These are phyloP conservation scores for Neostethus bicornis DNA, from an alignment of 2,797 vertebrate genomes.

Conservation along the genomic window DNA sequence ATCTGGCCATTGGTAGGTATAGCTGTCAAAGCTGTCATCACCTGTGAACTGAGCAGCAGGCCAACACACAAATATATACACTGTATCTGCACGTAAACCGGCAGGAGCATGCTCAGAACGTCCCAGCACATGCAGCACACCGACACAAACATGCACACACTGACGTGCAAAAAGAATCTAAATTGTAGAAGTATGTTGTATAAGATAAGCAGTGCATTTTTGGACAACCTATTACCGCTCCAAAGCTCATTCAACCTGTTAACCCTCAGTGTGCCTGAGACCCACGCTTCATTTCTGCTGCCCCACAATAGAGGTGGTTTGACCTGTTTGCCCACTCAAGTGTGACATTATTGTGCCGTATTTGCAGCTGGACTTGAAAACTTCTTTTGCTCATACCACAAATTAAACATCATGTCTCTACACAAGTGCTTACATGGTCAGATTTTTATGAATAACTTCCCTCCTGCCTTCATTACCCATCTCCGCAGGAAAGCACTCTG, in stretches of 20 bases:
- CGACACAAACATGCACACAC: conserved; percentile 54
- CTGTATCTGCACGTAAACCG: conserved; percentile 12
- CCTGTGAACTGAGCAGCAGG: conserved; percentile 68
- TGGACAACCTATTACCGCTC: conserved; percentile 72
- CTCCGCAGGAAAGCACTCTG: conserved; percentile 68
- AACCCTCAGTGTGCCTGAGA: conserved; percentile 59
- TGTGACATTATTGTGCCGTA: conserved; percentile 80
- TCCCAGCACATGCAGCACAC: conserved; percentile 34
- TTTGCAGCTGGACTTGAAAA: conserved; percentile 78
- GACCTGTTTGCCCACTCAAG: conserved; percentile 82
- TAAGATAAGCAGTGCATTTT: conserved; percentile 76
- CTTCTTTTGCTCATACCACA: conserved; percentile 77
- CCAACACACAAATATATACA: conserved; percentile 43
- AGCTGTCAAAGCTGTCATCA: conserved; percentile 79
- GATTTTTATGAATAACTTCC: conserved; percentile 81
- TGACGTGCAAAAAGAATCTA: conserved; percentile 67
- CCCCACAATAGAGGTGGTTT: conserved; percentile 72
- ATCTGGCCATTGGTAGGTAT: conserved; percentile 84
- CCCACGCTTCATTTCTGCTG: conserved; percentile 49
- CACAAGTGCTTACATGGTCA: conserved; percentile 82
- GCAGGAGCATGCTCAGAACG: conserved; percentile 8
- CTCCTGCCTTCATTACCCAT: conserved; percentile 72
- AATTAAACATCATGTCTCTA: conserved; percentile 83
- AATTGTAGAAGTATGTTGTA: conserved; percentile 74
- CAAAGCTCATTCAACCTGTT: conserved; percentile 70